Evolutionary conservation across 2,888 invertebrate species (phyloP).

Genomic region (Campaea margaritaria): DNA sequence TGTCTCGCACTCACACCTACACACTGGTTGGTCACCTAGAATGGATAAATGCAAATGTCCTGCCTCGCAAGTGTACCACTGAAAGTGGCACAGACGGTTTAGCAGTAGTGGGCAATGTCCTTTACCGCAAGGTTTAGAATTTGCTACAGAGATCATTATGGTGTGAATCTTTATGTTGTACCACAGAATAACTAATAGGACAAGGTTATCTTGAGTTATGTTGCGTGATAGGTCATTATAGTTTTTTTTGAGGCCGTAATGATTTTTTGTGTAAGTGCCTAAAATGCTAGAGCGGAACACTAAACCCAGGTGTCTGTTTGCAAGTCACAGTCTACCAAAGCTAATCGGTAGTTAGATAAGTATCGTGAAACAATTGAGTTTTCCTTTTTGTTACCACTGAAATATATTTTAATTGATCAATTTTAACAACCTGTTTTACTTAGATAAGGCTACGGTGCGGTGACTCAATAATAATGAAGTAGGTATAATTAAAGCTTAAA

Average conservation of each 20-base stretch:
- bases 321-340: too few species aligned
- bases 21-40: slow-evolving; percentile 62
- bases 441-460: slow-evolving; percentile 5
- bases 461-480: neutral
- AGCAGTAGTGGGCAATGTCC: slow-evolving; percentile 27
- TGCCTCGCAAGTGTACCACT: slow-evolving; percentile 33
- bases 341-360: too few species aligned
- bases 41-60: slow-evolving; percentile 59
- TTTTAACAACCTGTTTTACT: slow-evolving; percentile 11
- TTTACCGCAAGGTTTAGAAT: slow-evolving; percentile 24
- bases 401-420: slow-evolving; percentile 15
- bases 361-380: too few species aligned
- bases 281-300: too few species aligned
- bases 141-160: slow-evolving; percentile 5
- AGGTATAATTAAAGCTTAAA: too few species aligned
- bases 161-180: slow-evolving; percentile 10
- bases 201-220: slow-evolving; percentile 1
- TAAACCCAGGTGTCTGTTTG: too few species aligned
- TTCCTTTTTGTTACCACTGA: slow-evolving; percentile 1
- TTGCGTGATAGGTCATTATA: slow-evolving; percentile 22
- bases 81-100: slow-evolving; percentile 24
- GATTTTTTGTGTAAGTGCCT: too few species aligned
- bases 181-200: neutral
- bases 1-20: slow-evolving; percentile 58
- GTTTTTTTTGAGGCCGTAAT: neutral